Base-by-base conservation (phyloP, 2,888 invertebrate species). In the Fissipunctia ypsillon region DNA sequence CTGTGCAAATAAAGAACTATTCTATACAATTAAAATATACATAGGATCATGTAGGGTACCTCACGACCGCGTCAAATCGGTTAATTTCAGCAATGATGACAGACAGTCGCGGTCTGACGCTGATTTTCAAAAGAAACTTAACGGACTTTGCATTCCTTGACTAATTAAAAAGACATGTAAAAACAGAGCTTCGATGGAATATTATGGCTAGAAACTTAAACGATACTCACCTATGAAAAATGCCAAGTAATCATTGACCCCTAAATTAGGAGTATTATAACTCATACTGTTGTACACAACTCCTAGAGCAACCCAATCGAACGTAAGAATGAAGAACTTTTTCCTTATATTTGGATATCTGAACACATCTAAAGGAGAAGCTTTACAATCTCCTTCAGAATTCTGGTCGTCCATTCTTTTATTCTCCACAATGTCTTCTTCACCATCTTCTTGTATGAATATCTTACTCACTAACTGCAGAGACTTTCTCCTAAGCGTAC, bases 201-300 rank as follows among this genome's bases (percentile, higher is more conserved):
- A 10, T 3, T 7, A 2, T 19, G 7, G 7, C 1, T 28, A 14
- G 1, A 14, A 31, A 69, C 41, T 64, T 67, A 65, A 69, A 28
- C 6, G 54, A 35, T n/a, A 88, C 95, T 95, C 84, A 97, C 97
- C 56, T 56, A 56, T 56, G 19, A 97, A 97, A 90, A 97, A 97
- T 28, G 97, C 97, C 87, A 97, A 95, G 88, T 97, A 97, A 90
- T 97, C 97, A 84, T 97, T 97, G 56, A 97, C 97, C 14, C 97
- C 97, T 67, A 97, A 94, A 92, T 97, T 97, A 43, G 97, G 96
- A 25, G 97, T 96, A 89, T 97, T 97, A 87, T 97, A 97, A 84
- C 97, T 97, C 65, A 97, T 93, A 71, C 97, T 97, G 87, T 97
- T 97, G 90, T 97, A 97, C 4, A 97, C 97, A 1, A 97, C 97